Percentiles rank a stretch among this genome's conserved stretches.
These are phyloP conservation scores for Drosophila koepferae DNA, from an alignment of 2,888 invertebrate species.

Conservation along the genomic window DNA sequence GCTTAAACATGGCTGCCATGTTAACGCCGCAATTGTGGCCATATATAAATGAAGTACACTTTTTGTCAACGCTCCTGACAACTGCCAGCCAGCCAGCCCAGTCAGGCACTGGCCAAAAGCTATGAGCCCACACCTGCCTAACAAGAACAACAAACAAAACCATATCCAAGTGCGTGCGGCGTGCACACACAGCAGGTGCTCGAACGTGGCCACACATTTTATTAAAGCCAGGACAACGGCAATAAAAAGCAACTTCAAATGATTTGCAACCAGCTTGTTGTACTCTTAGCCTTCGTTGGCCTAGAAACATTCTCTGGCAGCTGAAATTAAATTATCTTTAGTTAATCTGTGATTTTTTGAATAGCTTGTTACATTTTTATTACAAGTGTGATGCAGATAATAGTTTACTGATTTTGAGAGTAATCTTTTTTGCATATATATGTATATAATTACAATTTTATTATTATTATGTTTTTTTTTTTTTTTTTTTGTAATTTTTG, in stretches of 20 bases:
- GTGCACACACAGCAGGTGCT: slow-evolving; percentile 40
- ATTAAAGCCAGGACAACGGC: slow-evolving; percentile 21
- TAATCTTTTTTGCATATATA: no score
- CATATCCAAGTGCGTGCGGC: slow-evolving; percentile 25
- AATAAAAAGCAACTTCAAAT: slow-evolving; percentile 59
- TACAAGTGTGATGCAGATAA: not conserved
- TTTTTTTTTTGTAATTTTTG: no score
- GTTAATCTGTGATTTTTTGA: not conserved
- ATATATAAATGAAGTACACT: slow-evolving; percentile 51
- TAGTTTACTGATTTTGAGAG: no score
- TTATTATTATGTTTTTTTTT: no score
- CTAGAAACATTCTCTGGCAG: not conserved
- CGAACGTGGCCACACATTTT: slow-evolving; percentile 47
- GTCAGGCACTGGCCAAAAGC: slow-evolving; percentile 21
- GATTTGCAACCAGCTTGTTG: slow-evolving; percentile 52
- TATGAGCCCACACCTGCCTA: not conserved
- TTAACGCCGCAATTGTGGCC: slow-evolving; percentile 64
- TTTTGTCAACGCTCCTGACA: slow-evolving; percentile 57
- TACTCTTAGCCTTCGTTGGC: slow-evolving; percentile 18
- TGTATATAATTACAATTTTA: no score
- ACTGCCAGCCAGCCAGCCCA: slow-evolving; percentile 8
- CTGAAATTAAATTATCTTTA: not conserved
- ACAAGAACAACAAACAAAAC: slow-evolving; percentile 3
- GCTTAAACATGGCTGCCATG: slow-evolving; percentile 60
- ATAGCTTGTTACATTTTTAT: not conserved